phyloP scores from a whole-genome alignment of 2,888 invertebrate genomes.

The Parelbella ahira region DNA sequence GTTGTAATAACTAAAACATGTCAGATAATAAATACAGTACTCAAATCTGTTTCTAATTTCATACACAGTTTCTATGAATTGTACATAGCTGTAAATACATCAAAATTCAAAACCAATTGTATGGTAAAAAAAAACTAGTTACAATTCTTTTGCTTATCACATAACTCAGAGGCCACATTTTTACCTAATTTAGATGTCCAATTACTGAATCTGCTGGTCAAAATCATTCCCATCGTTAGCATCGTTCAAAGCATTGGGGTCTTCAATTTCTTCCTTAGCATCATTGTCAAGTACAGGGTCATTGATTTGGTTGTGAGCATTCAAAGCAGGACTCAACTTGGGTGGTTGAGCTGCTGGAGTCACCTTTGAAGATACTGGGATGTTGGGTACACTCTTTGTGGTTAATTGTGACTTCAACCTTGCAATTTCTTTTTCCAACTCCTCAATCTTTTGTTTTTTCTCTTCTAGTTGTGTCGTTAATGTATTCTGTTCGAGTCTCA shows the following conservation, averaged over 20 bases:
- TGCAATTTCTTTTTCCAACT: constrained; percentile 62
- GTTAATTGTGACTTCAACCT: constrained; percentile 56
- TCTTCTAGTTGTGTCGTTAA: constrained; percentile 59
- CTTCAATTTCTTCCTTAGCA: constrained; percentile 76
- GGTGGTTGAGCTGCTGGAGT: constrained; percentile 65
- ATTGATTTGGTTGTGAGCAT: constrained; percentile 54
- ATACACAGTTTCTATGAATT: no score
- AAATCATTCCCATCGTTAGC: constrained; percentile 62
- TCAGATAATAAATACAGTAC: no score
- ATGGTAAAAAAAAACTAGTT: no score
- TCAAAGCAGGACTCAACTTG: constrained; percentile 59
- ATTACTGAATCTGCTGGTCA: constrained; percentile 53
- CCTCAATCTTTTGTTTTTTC: constrained; percentile 61
- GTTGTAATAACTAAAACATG: no score
- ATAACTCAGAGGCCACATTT: no score
- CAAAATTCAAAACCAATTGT: no score
- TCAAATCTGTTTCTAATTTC: no score
- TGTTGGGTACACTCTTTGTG: constrained; percentile 56
- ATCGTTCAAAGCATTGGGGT: constrained; percentile 61
- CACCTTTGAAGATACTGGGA: constrained; percentile 50
- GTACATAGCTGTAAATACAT: no score
- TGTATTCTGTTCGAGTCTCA: constrained; percentile 68
- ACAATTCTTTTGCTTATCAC: no score
- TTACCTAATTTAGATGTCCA: no score
- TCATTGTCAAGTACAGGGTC: constrained; percentile 67